Evolutionary conservation across 2,888 invertebrate species (phyloP).

Genomic region (Hybos culiciformis): DNA sequence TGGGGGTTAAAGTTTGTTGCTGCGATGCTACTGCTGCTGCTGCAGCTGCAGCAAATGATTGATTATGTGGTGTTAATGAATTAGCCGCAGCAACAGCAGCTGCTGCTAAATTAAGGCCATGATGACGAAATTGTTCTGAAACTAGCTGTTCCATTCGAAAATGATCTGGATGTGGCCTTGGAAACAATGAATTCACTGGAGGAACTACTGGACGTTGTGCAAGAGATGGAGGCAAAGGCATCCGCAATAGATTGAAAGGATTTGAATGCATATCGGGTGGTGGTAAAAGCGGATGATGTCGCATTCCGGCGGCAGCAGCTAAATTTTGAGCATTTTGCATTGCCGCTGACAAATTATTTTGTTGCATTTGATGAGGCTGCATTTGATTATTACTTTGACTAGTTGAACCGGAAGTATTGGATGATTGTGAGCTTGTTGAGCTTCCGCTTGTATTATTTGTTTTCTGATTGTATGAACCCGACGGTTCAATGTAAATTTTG

Average conservation of each 20-base stretch:
- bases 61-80: constrained; percentile 45
- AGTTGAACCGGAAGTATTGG: constrained; percentile 9
- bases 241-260: constrained; percentile 60
- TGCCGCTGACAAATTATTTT: constrained; percentile 45
- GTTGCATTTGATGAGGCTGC: constrained; percentile 36
- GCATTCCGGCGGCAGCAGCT: constrained; percentile 37
- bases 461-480: too few species aligned
- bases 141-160: constrained; percentile 75
- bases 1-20: constrained; percentile 28
- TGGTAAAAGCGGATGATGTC: constrained; percentile 53
- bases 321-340: constrained; percentile 44
- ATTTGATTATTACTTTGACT: constrained; percentile 28
- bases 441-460: too few species aligned
- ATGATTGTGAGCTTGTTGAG: constrained; percentile 13
- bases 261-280: constrained; percentile 58
- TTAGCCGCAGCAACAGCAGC: constrained; percentile 55
- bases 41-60: constrained; percentile 37
- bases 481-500: constrained; percentile 71
- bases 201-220: constrained; percentile 55
- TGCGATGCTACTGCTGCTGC: constrained; percentile 32
- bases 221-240: constrained; percentile 61
- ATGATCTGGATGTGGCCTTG: constrained; percentile 66
- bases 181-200: constrained; percentile 55
- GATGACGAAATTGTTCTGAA: constrained; percentile 68
- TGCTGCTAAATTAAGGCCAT: constrained; percentile 62